phyloP scores from a whole-genome alignment of 2,888 invertebrate species.

The Norana najaformis region DNA sequence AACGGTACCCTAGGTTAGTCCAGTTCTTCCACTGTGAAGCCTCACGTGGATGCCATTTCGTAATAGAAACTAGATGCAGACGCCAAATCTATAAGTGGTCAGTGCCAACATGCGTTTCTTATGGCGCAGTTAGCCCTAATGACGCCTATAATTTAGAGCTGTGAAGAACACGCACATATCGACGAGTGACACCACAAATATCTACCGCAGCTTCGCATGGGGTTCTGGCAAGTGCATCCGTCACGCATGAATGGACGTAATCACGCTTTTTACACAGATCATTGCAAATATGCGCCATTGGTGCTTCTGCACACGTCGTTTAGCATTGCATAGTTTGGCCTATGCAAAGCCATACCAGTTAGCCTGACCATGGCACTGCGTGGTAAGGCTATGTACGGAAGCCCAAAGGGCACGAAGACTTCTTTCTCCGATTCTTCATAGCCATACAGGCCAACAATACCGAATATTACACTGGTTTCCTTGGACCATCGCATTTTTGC shows the following conservation, averaged over 20 bases:
- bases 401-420: background rate
- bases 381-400: background rate
- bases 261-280: conserved; percentile 6
- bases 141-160: background rate
- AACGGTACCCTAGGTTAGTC: background rate
- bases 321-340: background rate
- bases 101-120: background rate
- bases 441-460: no score
- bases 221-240: background rate
- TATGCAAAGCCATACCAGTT: background rate
- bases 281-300: background rate
- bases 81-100: background rate
- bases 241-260: background rate
- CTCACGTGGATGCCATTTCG: background rate
- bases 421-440: background rate
- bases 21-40: background rate
- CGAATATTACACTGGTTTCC: no score
- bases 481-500: no score
- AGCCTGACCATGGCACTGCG: no score
- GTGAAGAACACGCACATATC: background rate
- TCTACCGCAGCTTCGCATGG: background rate
- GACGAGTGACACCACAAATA: background rate
- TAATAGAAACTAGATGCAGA: background rate
- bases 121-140: background rate
- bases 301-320: background rate